Evolutionary conservation across 2,113 vertebrate species (phyloP).

Genomic region (Mirza zaza): DNA sequence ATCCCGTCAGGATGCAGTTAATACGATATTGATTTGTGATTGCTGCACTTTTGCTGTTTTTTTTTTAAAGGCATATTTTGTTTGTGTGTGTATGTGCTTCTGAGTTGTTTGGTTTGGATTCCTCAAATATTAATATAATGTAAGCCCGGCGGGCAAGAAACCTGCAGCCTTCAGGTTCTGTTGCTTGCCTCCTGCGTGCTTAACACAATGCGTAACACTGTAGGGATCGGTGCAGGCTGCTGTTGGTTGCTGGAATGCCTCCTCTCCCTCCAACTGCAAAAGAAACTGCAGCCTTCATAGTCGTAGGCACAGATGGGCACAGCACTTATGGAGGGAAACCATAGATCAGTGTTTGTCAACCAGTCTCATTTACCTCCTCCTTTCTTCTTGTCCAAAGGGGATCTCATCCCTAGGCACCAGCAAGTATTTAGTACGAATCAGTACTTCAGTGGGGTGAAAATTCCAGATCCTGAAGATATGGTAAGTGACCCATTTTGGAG

Average conservation of each 20-base stretch:
- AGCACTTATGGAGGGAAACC: neutral
- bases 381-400: constrained; percentile 84
- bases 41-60: neutral
- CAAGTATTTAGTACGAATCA: constrained; percentile 97
- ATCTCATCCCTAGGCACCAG: constrained; percentile 96
- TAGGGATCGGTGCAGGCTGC: neutral
- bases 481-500: constrained; percentile 82
- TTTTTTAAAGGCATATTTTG: neutral
- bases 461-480: constrained; percentile 93
- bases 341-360: neutral
- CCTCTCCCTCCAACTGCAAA: accelerated
- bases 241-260: neutral
- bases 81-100: neutral
- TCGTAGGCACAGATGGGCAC: neutral
- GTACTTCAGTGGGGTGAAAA: constrained; percentile 95
- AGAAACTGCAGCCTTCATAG: neutral
- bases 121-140: neutral
- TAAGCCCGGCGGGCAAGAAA: neutral
- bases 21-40: neutral
- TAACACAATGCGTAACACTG: too few species aligned
- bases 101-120: neutral
- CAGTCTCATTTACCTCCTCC: neutral
- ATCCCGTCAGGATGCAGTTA: neutral
- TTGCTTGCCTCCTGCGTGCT: neutral
- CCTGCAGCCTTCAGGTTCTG: neutral